A percentile compares a stretch with the other conserved stretches of the same genome.
phyloP scores from a whole-genome alignment of 2,797 vertebrate species.

The Champsocephalus gunnari region DNA sequence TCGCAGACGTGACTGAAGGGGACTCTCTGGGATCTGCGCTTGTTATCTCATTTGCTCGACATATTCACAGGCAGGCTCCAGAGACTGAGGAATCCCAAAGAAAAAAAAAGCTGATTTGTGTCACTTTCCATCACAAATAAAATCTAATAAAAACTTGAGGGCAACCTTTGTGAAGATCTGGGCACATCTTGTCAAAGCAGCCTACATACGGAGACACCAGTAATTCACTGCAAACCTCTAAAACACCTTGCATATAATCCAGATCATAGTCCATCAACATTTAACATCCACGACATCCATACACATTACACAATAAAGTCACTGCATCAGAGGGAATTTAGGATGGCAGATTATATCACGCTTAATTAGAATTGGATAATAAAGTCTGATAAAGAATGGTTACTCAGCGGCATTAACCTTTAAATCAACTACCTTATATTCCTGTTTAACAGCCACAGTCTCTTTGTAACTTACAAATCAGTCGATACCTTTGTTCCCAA shows the following conservation, averaged over 20 bases:
- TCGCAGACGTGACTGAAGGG: slow-evolving; percentile 60
- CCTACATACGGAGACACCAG: not conserved
- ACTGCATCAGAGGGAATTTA: not conserved
- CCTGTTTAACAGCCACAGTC: not conserved
- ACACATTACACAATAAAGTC: not conserved
- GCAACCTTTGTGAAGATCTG: not conserved
- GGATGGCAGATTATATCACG: not conserved
- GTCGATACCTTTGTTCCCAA: slow-evolving; percentile 2
- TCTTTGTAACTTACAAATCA: slow-evolving; percentile 1
- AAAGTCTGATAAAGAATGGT: no score
- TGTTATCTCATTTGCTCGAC: slow-evolving; percentile 64
- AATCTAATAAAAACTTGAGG: not conserved
- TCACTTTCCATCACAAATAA: not conserved
- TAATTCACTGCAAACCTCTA: not conserved
- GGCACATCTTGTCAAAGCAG: not conserved
- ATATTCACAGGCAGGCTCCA: slow-evolving; percentile 50
- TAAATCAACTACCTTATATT: not conserved
- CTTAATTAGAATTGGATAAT: not conserved
- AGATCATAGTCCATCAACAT: not conserved
- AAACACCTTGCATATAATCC: not conserved
- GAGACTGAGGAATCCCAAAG: slow-evolving; percentile 25
- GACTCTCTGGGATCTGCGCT: slow-evolving; percentile 51
- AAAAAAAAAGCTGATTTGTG: not conserved
- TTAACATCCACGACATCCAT: not conserved
- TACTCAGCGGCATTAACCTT: slow-evolving; percentile 4